A percentile compares a stretch with the other conserved stretches of the same genome.
These are phyloP conservation scores for Phasianus colchicus DNA, from an alignment of 2,113 vertebrate species.

Conservation along the genomic window DNA sequence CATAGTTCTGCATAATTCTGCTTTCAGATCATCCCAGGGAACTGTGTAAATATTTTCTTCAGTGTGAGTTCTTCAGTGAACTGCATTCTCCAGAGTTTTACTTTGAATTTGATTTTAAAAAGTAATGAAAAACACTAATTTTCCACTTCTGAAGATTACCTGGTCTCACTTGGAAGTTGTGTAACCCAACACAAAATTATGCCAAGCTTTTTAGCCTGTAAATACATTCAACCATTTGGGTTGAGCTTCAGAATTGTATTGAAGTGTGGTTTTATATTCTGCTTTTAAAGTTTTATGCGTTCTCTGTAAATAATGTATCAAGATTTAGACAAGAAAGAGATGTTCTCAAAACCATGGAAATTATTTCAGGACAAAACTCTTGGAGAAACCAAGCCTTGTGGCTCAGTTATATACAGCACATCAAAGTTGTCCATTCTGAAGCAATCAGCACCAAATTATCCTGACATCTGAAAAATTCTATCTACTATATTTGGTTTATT, in stretches of 20 bases:
- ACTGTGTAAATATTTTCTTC: not conserved
- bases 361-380: not conserved
- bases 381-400: rapidly evolving
- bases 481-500: not conserved
- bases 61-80: not conserved
- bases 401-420: not conserved
- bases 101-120: not conserved
- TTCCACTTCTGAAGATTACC: not conserved
- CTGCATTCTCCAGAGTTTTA: not conserved
- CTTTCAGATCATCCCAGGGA: not conserved
- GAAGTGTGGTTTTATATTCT: not conserved
- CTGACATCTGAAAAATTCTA: not conserved
- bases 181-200: not conserved
- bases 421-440: not conserved
- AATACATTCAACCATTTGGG: not conserved
- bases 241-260: not conserved
- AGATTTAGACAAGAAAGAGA: not conserved
- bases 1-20: not conserved
- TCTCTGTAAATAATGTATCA: not conserved
- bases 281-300: not conserved
- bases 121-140: not conserved
- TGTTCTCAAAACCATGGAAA: not conserved
- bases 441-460: not conserved
- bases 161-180: not conserved
- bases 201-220: not conserved